Evolutionary conservation across 2,113 vertebrate genomes (phyloP), one percentile per base, ranked within the genome.

Genomic region (Rhinolophus sinicus): DNA sequence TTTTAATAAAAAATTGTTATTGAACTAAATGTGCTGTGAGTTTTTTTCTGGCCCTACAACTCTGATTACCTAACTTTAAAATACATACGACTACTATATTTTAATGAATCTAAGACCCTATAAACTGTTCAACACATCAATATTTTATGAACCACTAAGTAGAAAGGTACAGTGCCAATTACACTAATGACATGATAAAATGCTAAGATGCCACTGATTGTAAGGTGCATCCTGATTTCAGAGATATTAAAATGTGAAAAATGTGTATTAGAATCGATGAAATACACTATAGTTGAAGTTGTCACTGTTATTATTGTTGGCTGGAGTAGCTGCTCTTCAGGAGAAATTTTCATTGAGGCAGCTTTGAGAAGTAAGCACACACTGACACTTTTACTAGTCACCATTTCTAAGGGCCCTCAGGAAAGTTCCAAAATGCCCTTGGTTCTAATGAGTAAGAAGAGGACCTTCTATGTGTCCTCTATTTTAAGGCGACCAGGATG

Each of bases 121-220:
- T 33, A 60, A 56, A 50, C 40, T 83, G 24, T 62, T 92, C 60
- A 77, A 44, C 69, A 94, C 7, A 60, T n/a, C n/a, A 89, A 75
- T 33, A 84, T 75, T 94, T 81, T 77, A 86, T 82, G 58, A 94
- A 67, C 52, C 35, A 69, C 26, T 44, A 56, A 76, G 54, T 35
- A 89, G 86, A 84, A 92, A 88, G 62, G 24, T 54, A 62, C 14
- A 90, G 81, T 78, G 35, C 52, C 44, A 85, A 67, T 84, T 92
- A 89, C 0, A 82, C 21, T 19, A 54, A 21, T 64, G 13, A 52
- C 33, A 56, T 65, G 62, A 52, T 19, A 77, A 77, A 82, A 78
- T 58, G 67, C 38, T 62, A 70, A 44, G 54, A 33, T 52, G 26
- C 30, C 60, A 64, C 1, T 30, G 33, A 90, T 6, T 26, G 8